Base-by-base conservation (phyloP, 2,797 vertebrate species). In the Falco naumanni region DNA sequence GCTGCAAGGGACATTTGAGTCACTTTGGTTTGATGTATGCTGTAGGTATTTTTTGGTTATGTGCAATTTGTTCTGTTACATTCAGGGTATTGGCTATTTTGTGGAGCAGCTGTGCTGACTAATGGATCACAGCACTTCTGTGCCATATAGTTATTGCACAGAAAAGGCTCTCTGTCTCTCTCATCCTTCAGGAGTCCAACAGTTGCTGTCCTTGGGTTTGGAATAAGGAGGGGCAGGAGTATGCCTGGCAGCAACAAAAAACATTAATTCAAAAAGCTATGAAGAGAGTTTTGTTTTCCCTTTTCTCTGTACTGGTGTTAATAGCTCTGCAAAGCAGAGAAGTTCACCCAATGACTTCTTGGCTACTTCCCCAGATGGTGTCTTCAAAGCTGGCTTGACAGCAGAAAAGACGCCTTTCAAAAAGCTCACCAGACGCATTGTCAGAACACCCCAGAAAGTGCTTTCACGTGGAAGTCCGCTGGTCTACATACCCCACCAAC, bases 41-140 rank as follows among this genome's bases (percentile, higher is more conserved):
- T 88, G 76, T 86, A 94, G 96, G 93, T 96, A 95, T 97, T 92
- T 97, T 97, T 95, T 95, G 95, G 96, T 97, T 97, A 97, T 96
- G 97, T 96, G 95, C 96, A 94, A 96, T 97, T 94, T 97, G 95
- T 97, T 92, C 93, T 95, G 93, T 94, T 96, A 92, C 79, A 92
- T 79, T 93, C 93, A 45, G 89, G 81, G 93, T 93, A 94, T 41
- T 76, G 96, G 93, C 96, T 96, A 94, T 97, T 97, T 84, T 51
- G 70, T 43, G 70, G 89, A 95, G 97, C 95, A 97, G 95, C 95
- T 96, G 94, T 64, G 89, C 85, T 97, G 93, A 97, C 95, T 96
- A 97, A 96, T 96, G 94, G 95, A 95, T 96, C 91, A 53, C 95
- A 94, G 89, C 93, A 93, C 82, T 97, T 94, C 91, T 90, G 60